Evolutionary conservation across 2,113 vertebrate species (phyloP), one percentile per base, ranked within the genome.

Genomic region (Melanerpes aurifrons): DNA sequence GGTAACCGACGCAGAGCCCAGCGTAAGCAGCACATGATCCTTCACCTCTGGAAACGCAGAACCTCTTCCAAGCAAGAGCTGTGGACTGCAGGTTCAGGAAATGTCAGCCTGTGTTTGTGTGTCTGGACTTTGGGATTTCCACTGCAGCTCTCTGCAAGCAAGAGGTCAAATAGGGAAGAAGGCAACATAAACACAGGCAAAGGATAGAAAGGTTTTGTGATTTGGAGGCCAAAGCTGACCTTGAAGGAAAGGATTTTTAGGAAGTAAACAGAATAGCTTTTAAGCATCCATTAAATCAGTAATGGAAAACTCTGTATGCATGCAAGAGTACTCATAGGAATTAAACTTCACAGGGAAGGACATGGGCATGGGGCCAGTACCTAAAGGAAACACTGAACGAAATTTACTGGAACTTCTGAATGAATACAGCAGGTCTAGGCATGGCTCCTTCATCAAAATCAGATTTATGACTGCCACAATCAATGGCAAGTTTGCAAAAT

Each of bases 381-480:
- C 64, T 82, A 80, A 87, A 84, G 64, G 75, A 89, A 93, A 61
- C 11, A 70, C 61, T 43, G 35, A 47, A 76, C 59, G 26, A 85
- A 95, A 54, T 26, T 96, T 93, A 92, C 90, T 78, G 90, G 86
- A 94, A 94, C 22, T 81, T 91, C 47, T 89, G 61, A 76, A 76
- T 5, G 15, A 94, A 71, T 58, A 68, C 21, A 87, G 86, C 94
- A 92, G 61, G 89, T 77, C 70, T 68, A 77, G 75, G 61, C 91
- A 86, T 26, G 85, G 95, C 67, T 82, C 54, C 66, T 47, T 85
- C 89, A 21, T 66, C 59, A 74, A 80, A 67, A 59, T 69, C 72
- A 76, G 80, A 89, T 71, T 85, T 67, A 77, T 28, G 32, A 71
- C 56, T 76, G 22, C 45, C 69, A 79, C 7, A 77, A 43, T 83